phyloP scores from a whole-genome alignment of 1,140 invertebrate genomes.

The Pectinophora gossypiella region DNA sequence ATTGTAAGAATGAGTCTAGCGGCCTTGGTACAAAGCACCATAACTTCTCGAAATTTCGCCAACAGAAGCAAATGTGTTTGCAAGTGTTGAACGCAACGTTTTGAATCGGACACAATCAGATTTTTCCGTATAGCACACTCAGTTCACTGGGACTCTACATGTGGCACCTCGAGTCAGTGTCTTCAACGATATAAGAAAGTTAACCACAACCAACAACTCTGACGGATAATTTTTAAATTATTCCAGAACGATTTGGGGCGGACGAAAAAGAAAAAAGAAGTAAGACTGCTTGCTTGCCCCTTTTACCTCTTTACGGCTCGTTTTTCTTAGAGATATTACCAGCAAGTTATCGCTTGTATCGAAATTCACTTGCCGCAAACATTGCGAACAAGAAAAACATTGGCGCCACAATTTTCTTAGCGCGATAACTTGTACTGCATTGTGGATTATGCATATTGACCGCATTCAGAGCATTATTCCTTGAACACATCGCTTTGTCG shows the following conservation, averaged over 20 bases:
- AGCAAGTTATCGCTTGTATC: conserved; percentile 69
- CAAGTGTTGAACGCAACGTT: not conserved
- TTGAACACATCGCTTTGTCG: conserved; percentile 68
- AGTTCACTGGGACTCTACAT: not conserved
- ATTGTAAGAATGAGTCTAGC: too few species aligned
- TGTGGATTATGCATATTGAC: conserved; percentile 58
- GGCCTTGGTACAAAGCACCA: not conserved
- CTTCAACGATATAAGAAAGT: not conserved
- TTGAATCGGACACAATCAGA: not conserved
- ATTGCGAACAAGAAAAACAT: conserved; percentile 33
- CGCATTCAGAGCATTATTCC: conserved; percentile 56
- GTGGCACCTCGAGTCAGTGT: not conserved
- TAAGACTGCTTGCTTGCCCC: conserved; percentile 83
- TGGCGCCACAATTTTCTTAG: conserved; percentile 41
- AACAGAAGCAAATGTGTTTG: not conserved
- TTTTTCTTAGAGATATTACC: conserved; percentile 57
- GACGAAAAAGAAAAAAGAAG: conserved; percentile 97
- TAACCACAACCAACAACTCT: conserved; percentile 20
- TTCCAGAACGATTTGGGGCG: conserved; percentile 92
- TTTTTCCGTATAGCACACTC: not conserved
- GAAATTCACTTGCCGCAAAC: conserved; percentile 41
- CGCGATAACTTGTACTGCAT: conserved; percentile 69
- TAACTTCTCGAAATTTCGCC: not conserved
- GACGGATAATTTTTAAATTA: conserved; percentile 73
- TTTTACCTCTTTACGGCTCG: conserved; percentile 71